These are phyloP conservation scores for Schlechtendalia chinensis DNA, from an alignment of 1,140 invertebrate genomes.

Conservation along the genomic window DNA sequence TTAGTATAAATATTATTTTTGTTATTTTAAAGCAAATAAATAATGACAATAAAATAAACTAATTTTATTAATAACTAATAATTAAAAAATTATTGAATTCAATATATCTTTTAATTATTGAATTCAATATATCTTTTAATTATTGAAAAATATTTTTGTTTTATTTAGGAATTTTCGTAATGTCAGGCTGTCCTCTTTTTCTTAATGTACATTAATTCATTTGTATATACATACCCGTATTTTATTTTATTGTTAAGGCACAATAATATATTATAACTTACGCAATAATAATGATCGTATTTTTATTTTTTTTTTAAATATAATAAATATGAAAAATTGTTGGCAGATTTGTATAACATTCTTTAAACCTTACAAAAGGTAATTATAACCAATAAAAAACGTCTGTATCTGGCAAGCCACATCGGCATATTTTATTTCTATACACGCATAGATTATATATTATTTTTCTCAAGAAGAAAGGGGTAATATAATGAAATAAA, in stretches of 20 bases:
- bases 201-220: no score
- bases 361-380: neutral
- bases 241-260: no score
- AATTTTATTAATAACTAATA: no score
- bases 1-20: no score
- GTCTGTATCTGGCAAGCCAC: neutral
- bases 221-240: no score
- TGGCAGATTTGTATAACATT: neutral
- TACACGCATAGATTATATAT: neutral
- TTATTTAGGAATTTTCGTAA: neutral
- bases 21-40: no score
- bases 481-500: constrained; percentile 9
- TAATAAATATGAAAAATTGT: neutral
- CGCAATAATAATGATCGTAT: no score
- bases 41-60: no score
- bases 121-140: neutral
- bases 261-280: no score
- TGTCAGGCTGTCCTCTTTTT: no score
- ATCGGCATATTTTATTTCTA: constrained; percentile 11
- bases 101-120: neutral
- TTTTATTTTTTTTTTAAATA: neutral
- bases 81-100: neutral
- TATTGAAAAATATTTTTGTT: no score
- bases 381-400: constrained; percentile 10
- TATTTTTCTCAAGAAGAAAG: neutral